These are phyloP conservation scores for Erebia palarica DNA, from an alignment of 2,888 invertebrate species.

Conservation along the genomic window DNA sequence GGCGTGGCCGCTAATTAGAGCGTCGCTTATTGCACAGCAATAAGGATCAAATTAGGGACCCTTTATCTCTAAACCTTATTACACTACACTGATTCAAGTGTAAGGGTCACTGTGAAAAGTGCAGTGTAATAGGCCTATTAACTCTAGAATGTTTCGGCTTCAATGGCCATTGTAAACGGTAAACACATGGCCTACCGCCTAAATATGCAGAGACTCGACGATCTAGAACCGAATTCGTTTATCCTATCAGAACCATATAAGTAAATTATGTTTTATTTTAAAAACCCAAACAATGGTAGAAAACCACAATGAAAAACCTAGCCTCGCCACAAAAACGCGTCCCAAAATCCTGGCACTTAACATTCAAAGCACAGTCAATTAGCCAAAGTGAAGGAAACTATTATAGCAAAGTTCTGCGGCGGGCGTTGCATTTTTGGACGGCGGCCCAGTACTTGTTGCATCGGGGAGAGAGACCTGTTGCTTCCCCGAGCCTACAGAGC, in stretches of 20 bases:
- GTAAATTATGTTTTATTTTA: too few relatives aligned
- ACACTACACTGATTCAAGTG: too few relatives aligned
- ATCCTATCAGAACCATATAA: not conserved
- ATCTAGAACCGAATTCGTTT: not conserved
- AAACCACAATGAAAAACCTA: not conserved
- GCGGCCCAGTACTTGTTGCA: conserved; percentile 81
- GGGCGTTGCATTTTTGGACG: conserved; percentile 80
- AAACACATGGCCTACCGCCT: too few relatives aligned
- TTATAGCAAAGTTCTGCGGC: conserved; percentile 57
- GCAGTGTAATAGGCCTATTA: too few relatives aligned
- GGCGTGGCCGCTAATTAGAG: too few relatives aligned
- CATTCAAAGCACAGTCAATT: conserved; percentile 49
- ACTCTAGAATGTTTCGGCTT: too few relatives aligned
- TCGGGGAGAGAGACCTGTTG: conserved; percentile 73
- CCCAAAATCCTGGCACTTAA: conserved; percentile 47
- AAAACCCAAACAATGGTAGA: not conserved
- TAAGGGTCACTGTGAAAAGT: too few relatives aligned
- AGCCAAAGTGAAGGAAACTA: conserved; percentile 40
- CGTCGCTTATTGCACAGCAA: too few relatives aligned
- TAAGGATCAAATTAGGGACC: too few relatives aligned
- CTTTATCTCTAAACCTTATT: too few relatives aligned
- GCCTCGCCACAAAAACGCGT: conserved; percentile 27
- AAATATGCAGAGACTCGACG: too few relatives aligned
- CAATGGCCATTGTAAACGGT: too few relatives aligned
- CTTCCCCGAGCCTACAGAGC: conserved; percentile 56